Conservation (phyloP, 2,888 invertebrate species). For the Clanis bilineata region DNA sequence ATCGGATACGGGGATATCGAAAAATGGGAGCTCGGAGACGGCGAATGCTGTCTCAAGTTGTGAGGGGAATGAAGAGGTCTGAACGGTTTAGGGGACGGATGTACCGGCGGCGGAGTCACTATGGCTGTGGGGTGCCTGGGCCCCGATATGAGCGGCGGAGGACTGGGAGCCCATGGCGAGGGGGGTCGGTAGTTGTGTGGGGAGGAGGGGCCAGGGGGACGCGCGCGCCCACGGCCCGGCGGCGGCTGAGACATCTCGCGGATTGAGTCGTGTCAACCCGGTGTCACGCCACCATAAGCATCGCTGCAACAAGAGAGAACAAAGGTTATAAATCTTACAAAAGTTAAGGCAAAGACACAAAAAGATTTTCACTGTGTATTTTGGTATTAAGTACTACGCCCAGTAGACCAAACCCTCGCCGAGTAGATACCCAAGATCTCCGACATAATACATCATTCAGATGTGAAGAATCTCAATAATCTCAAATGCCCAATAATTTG, state of each 20-base stretch:
- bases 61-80: constrained; percentile 75
- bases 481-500: too few species aligned
- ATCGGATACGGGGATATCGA: constrained; percentile 76
- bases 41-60: constrained; percentile 69
- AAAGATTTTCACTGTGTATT: too few species aligned
- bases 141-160: constrained; percentile 87
- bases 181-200: constrained; percentile 88
- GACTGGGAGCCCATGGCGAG: constrained; percentile 89
- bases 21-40: constrained; percentile 75
- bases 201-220: constrained; percentile 71
- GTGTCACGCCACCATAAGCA: constrained; percentile 79
- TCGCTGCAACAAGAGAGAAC: constrained; percentile 69
- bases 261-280: constrained; percentile 78
- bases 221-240: constrained; percentile 75
- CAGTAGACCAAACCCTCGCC: too few species aligned
- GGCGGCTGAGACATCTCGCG: constrained; percentile 79
- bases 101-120: constrained; percentile 82
- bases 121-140: constrained; percentile 81
- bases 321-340: constrained; percentile 11
- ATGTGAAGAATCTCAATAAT: too few species aligned
- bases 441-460: too few species aligned
- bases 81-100: constrained; percentile 76
- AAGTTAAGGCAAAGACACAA: too few species aligned
- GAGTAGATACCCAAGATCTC: too few species aligned
- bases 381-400: too few species aligned